These are phyloP conservation scores for Caenorhabditis becei DNA, from an alignment of 2,888 invertebrate genomes.

Conservation along the genomic window DNA sequence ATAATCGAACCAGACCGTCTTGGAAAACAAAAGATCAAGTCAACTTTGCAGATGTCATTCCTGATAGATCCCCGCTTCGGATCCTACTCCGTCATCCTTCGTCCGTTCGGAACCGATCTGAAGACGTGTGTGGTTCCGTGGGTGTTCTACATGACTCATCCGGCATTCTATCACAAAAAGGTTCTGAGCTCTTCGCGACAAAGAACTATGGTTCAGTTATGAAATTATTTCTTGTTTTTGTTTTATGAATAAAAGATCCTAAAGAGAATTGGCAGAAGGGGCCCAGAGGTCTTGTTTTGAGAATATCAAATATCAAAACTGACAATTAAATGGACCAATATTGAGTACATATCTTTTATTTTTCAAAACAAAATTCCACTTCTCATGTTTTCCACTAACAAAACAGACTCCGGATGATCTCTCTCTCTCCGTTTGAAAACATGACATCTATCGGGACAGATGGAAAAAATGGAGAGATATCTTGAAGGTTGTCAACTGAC, in stretches of 20 bases:
- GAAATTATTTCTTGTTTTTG: constrained; percentile 63
- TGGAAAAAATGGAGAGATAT: too few relatives aligned
- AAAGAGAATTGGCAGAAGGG: too few relatives aligned
- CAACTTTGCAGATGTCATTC: constrained; percentile 5
- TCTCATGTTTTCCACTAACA: too few relatives aligned
- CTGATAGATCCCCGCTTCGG: constrained; percentile 19
- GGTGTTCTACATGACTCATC: constrained; percentile 55
- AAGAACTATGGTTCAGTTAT: not conserved
- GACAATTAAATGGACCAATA: too few relatives aligned
- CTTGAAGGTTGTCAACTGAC: too few relatives aligned
- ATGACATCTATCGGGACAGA: too few relatives aligned
- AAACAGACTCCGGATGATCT: too few relatives aligned
- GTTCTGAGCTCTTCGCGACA: not conserved
- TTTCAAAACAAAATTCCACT: too few relatives aligned
- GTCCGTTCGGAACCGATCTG: constrained; percentile 51
- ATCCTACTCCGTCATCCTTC: constrained; percentile 39
- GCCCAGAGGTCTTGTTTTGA: too few relatives aligned
- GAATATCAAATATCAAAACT: too few relatives aligned
- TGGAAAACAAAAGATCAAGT: not conserved
- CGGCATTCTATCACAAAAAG: constrained; percentile 28
- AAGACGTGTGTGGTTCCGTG: constrained; percentile 44
- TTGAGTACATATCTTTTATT: too few relatives aligned
- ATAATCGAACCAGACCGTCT: not conserved
- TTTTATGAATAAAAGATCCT: constrained; percentile 64
- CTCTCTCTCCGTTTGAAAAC: too few relatives aligned